Evolutionary conservation across 2,797 vertebrate genomes (phyloP).

Genomic region (Ctenopoma kingsleyae): DNA sequence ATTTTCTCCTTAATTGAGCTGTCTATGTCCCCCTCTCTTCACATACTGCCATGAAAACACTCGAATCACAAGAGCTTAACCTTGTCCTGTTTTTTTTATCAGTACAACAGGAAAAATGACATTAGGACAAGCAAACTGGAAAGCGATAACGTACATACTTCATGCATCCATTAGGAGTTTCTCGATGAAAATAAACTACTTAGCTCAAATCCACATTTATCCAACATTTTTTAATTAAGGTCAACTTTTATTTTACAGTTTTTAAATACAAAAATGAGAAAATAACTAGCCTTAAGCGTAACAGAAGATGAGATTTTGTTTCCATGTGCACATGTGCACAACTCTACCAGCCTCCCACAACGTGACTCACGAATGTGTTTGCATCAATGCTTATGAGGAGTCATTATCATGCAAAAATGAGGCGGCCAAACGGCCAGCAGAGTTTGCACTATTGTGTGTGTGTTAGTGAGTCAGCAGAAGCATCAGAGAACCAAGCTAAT

Average conservation of each 20-base stretch:
- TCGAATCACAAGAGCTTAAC: slow-evolving; percentile 7
- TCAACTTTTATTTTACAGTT: too few species aligned
- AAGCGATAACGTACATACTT: not conserved
- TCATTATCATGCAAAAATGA: not conserved
- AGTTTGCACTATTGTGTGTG: not conserved
- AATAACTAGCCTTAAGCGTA: not conserved
- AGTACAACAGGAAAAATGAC: slow-evolving; percentile 9
- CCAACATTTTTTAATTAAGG: too few species aligned
- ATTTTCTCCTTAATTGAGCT: slow-evolving; percentile 42
- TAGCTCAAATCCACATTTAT: not conserved
- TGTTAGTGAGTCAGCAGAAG: slow-evolving; percentile 16
- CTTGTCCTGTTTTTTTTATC: slow-evolving; percentile 7
- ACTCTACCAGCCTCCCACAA: not conserved
- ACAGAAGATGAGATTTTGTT: not conserved
- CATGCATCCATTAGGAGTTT: not conserved
- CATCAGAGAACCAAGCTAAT: not conserved
- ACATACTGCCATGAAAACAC: slow-evolving; percentile 23
- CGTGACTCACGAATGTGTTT: slow-evolving; percentile 6
- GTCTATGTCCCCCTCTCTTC: slow-evolving; percentile 1
- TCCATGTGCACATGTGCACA: not conserved
- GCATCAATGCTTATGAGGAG: not conserved
- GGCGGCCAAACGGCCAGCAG: slow-evolving; percentile 5
- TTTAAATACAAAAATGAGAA: not conserved
- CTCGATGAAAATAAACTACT: not conserved
- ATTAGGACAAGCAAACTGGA: not conserved